phyloP scores from a whole-genome alignment of 2,888 invertebrate genomes.

The Dascillus cervinus region DNA sequence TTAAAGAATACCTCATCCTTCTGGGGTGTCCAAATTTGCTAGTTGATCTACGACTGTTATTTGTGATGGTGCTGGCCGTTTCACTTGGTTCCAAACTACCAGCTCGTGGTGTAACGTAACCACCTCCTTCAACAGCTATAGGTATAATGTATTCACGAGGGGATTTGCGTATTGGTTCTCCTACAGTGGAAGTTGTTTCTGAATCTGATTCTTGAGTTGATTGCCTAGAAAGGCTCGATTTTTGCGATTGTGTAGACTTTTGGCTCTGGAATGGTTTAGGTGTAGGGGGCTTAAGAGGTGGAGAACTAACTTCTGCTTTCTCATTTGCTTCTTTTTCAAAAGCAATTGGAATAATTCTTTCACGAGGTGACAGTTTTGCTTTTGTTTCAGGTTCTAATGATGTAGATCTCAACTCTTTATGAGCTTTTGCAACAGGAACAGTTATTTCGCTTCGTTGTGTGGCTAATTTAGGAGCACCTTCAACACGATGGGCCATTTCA shows the following conservation, averaged over 20 bases:
- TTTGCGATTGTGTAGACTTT: conserved; percentile 40
- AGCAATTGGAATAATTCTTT: conserved; percentile 61
- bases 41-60: conserved; percentile 45
- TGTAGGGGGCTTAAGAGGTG: conserved; percentile 42
- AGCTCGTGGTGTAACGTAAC: conserved; percentile 69
- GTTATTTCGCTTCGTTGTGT: conserved; percentile 50
- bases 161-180: conserved; percentile 77
- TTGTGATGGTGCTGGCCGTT: conserved; percentile 48
- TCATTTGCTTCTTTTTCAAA: conserved; percentile 38
- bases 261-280: conserved; percentile 45
- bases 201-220: conserved; percentile 67
- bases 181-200: conserved; percentile 49
- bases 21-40: conserved; percentile 42
- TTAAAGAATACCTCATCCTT: conserved; percentile 63
- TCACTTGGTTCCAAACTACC: conserved; percentile 72
- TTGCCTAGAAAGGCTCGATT: conserved; percentile 49
- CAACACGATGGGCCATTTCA: conserved; percentile 53
- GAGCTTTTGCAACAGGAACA: conserved; percentile 37
- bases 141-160: conserved; percentile 88
- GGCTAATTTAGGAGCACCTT: conserved; percentile 37
- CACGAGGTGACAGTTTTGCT: conserved; percentile 42
- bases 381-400: conserved; percentile 48
- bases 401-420: conserved; percentile 45
- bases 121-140: conserved; percentile 87
- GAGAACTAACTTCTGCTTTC: conserved; percentile 31